Base-by-base conservation (phyloP, 23 tunicate species). In the Phallusia fumigata region DNA sequence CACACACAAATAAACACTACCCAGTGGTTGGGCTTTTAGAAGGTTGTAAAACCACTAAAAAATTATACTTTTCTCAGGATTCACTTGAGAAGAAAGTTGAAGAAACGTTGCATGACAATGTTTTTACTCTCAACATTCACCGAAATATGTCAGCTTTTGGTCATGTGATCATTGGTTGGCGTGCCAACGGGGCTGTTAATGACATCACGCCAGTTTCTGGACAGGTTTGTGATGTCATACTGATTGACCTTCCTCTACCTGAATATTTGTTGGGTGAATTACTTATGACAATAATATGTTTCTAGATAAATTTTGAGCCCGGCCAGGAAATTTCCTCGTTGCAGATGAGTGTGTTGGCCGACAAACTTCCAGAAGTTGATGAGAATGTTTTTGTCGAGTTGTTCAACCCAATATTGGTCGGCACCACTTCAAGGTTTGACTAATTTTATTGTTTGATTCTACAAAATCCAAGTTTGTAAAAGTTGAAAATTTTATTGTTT, bases 341-440 rank as follows among this genome's bases (percentile, higher is more conserved):
- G 64, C 89, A 84, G 53, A 65, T 92, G 31, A 84, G 84, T 0
- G 82, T 92, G 0, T 36, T 87, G 40, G 89, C 97, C 26, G 97
- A 92, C 84, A 88, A 87, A 69, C 32, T 84, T 16, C 97, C 97
- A 0, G 97, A 92, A 80, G 84, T 92, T 34, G 86, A 81, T 19
- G 91, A 92, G 80, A 31, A 18, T 76, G 86, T 92, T 30, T 36
- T 13, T 35, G 76, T 92, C 19, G 8, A 35, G 53, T 76, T 88
- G 24, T 15, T 19, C 22, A 73, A 82, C 69, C 78, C 85, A 72
- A 31, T 12, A 5, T 24, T 82, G 78, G n/a, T 16, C 28, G 35
- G 36, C 3, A 12, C 16, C 8, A 16, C 6, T 32, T 32, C 36
- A 6, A 32, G 40, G 40, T 32, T 30, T 40, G 5, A 26, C 32